phyloP scores from a whole-genome alignment of 1,140 invertebrate genomes.

The Drosophila subobscura region DNA sequence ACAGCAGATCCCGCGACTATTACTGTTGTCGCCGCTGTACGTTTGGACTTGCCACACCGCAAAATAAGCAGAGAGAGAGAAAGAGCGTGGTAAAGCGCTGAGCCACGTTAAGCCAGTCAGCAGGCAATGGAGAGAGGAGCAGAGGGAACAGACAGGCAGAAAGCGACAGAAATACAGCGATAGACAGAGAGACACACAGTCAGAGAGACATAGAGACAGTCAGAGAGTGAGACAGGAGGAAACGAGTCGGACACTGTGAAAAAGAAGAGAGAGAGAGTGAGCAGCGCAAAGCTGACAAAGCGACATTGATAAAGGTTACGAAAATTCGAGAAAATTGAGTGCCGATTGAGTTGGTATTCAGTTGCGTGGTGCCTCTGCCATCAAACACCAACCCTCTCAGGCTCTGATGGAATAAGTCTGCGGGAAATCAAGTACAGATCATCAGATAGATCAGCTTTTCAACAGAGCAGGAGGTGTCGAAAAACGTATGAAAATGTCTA shows the following conservation, averaged over 20 bases:
- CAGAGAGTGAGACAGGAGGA: neutral
- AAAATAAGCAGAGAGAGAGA: slow-evolving; percentile 30
- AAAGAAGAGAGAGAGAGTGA: neutral
- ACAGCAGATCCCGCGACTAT: slow-evolving; percentile 17
- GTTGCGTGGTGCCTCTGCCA: neutral
- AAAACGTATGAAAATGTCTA: no score
- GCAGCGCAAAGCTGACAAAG: neutral
- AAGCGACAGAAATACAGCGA: neutral
- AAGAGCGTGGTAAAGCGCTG: slow-evolving; percentile 13
- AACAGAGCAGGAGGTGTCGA: neutral
- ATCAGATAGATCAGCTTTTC: slow-evolving; percentile 1
- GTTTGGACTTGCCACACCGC: slow-evolving; percentile 37
- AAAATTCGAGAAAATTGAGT: neutral
- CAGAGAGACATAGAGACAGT: slow-evolving; percentile 14
- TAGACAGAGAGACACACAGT: neutral
- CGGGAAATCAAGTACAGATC: no score
- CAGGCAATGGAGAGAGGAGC: neutral
- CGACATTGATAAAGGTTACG: slow-evolving; percentile 13
- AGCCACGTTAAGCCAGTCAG: slow-evolving; percentile 15
- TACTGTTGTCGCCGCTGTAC: slow-evolving; percentile 40
- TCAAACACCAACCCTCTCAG: no score
- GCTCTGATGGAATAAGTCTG: no score
- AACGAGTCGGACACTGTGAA: neutral
- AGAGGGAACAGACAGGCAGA: no score
- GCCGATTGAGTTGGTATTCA: slow-evolving; percentile 12